A percentile compares a stretch with the other conserved stretches of the same genome.
phyloP scores from a whole-genome alignment of 2,113 vertebrate species.

The Engraulis encrasicolus region DNA sequence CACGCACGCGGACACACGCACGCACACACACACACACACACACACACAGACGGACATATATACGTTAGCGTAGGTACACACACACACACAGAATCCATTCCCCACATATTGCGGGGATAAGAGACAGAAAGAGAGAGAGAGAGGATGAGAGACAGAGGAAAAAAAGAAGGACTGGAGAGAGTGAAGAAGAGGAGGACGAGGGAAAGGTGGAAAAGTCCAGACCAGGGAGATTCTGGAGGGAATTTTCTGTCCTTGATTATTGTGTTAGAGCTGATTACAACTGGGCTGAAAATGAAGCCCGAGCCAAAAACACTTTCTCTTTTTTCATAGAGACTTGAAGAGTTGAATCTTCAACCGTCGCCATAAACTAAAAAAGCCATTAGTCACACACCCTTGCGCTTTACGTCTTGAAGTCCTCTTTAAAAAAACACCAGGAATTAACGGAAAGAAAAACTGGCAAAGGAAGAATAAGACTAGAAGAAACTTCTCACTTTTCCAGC shows the following conservation, averaged over 20 bases:
- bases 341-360: neutral
- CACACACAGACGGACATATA: neutral
- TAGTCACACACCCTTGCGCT: conserved; percentile 13
- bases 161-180: neutral
- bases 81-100: conserved; percentile 4
- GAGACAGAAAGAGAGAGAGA: neutral
- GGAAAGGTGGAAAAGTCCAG: neutral
- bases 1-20: neutral
- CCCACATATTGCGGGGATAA: neutral
- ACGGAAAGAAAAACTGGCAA: conserved; percentile 3
- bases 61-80: neutral
- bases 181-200: neutral
- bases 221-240: conserved; percentile 5
- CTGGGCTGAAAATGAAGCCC: neutral
- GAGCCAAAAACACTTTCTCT: neutral
- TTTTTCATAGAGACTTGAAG: neutral
- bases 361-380: neutral
- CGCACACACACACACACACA: neutral
- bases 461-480: neutral
- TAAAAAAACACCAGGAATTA: neutral
- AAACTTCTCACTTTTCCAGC: neutral
- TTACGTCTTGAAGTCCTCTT: neutral
- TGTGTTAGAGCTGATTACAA: conserved; percentile 7
- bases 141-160: too few relatives aligned
- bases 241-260: neutral